phyloP scores from a whole-genome alignment of 2,113 vertebrate genomes.

The Callocephalon fimbriatum region DNA sequence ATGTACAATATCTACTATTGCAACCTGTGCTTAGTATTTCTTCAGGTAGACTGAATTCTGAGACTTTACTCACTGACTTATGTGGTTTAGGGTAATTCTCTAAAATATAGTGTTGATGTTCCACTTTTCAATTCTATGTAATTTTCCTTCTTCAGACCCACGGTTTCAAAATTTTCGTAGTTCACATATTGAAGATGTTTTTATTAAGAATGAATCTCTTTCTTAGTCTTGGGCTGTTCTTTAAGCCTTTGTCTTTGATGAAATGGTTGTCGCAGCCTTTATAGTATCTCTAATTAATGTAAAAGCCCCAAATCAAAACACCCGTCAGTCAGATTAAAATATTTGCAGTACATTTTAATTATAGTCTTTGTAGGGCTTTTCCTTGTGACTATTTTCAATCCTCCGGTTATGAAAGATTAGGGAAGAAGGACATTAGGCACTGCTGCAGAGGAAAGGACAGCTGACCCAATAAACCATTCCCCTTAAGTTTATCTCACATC shows the following conservation, averaged over 20 bases:
- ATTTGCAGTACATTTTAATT: slow-evolving; percentile 42
- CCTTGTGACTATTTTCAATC: slow-evolving; percentile 23
- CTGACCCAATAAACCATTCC: slow-evolving; percentile 28
- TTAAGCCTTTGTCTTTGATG: slow-evolving; percentile 48
- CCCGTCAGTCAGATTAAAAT: slow-evolving; percentile 45
- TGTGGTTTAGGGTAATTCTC: not conserved
- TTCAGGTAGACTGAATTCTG: not conserved
- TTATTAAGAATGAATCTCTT: not conserved
- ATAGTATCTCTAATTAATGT: slow-evolving; percentile 47
- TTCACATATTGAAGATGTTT: not conserved
- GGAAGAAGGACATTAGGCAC: slow-evolving; percentile 5
- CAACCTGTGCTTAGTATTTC: not conserved
- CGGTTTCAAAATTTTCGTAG: not conserved
- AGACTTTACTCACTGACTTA: not conserved
- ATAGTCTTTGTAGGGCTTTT: not conserved
- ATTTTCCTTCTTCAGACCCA: not conserved
- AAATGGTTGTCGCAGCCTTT: slow-evolving; percentile 11
- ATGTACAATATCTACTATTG: not conserved
- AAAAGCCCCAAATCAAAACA: slow-evolving; percentile 32
- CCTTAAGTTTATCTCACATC: slow-evolving; percentile 47
- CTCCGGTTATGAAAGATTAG: slow-evolving; percentile 16
- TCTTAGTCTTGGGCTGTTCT: not conserved
- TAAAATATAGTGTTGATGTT: not conserved
- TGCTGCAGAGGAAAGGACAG: slow-evolving; percentile 6
- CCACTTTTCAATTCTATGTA: not conserved